phyloP scores from a whole-genome alignment of 2,888 invertebrate genomes.

The Apodemia duryi region DNA sequence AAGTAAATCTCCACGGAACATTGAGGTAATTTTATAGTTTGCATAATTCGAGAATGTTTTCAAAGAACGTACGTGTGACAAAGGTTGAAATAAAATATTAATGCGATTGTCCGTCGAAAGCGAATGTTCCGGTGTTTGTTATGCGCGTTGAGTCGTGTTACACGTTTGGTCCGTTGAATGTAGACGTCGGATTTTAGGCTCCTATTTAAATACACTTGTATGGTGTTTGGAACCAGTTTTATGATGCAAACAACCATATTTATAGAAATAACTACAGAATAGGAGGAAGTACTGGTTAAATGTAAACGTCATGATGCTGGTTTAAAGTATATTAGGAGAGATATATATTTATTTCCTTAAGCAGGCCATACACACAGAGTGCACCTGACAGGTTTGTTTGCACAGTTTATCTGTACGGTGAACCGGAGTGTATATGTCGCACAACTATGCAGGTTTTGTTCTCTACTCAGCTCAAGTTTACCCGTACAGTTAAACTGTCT shows the following conservation, averaged over 20 bases:
- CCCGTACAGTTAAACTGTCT: no score
- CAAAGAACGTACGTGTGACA: slow-evolving; percentile 38
- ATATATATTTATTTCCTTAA: no score
- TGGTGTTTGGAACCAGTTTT: background rate
- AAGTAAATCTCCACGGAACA: slow-evolving; percentile 2
- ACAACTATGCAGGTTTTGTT: no score
- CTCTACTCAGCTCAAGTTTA: no score
- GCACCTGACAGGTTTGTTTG: no score
- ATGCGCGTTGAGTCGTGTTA: slow-evolving; percentile 58
- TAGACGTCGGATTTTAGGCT: slow-evolving; percentile 14
- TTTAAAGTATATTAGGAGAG: background rate
- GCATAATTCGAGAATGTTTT: slow-evolving; percentile 37
- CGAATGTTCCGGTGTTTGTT: slow-evolving; percentile 71
- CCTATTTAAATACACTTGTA: slow-evolving; percentile 9
- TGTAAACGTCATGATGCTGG: background rate
- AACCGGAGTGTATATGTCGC: no score
- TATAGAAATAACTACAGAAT: background rate
- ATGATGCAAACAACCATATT: slow-evolving; percentile 3
- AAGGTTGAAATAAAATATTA: slow-evolving; percentile 46
- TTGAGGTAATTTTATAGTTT: slow-evolving; percentile 1
- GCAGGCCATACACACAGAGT: no score
- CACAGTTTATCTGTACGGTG: no score
- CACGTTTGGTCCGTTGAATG: slow-evolving; percentile 53
- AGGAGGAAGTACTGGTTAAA: background rate
- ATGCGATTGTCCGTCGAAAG: slow-evolving; percentile 63